Percentiles rank a stretch among this genome's conserved stretches.
phyloP scores from a whole-genome alignment of 2,888 invertebrate species.

The Drosophila atroscutellata region DNA sequence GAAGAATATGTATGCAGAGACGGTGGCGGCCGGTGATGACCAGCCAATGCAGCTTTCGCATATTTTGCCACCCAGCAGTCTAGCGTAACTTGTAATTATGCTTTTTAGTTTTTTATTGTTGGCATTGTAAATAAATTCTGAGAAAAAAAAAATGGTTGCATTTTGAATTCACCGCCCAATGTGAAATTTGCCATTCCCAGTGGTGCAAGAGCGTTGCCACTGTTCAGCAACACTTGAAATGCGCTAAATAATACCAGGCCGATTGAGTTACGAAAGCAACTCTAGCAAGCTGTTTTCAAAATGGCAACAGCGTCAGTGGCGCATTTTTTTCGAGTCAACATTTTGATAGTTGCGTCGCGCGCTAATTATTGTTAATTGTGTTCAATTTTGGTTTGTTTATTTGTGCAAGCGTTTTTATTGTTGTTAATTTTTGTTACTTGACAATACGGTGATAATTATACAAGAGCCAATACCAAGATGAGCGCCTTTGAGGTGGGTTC shows the following conservation, averaged over 20 bases:
- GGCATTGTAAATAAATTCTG: slow-evolving; percentile 60
- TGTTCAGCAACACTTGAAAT: not conserved
- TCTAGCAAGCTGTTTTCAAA: slow-evolving; percentile 51
- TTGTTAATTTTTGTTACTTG: slow-evolving; percentile 8
- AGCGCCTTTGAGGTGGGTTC: slow-evolving; percentile 84
- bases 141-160: not conserved
- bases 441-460: not conserved
- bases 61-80: slow-evolving; percentile 44
- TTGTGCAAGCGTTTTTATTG: slow-evolving; percentile 20
- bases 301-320: slow-evolving; percentile 60
- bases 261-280: slow-evolving; percentile 23
- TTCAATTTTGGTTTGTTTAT: slow-evolving; percentile 17
- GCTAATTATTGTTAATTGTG: slow-evolving; percentile 40
- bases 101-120: slow-evolving; percentile 30
- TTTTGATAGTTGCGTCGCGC: slow-evolving; percentile 31
- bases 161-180: slow-evolving; percentile 3
- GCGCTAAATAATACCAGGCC: slow-evolving; percentile 48
- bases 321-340: slow-evolving; percentile 40
- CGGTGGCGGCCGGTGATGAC: slow-evolving; percentile 21
- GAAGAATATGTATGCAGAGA: slow-evolving; percentile 79
- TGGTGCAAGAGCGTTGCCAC: slow-evolving; percentile 1
- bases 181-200: slow-evolving; percentile 25
- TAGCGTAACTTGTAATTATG: slow-evolving; percentile 33
- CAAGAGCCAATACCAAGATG: slow-evolving; percentile 61
- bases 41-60: slow-evolving; percentile 12